phyloP scores from a whole-genome alignment of 2,113 vertebrate species.

The Calidris pygmaea region DNA sequence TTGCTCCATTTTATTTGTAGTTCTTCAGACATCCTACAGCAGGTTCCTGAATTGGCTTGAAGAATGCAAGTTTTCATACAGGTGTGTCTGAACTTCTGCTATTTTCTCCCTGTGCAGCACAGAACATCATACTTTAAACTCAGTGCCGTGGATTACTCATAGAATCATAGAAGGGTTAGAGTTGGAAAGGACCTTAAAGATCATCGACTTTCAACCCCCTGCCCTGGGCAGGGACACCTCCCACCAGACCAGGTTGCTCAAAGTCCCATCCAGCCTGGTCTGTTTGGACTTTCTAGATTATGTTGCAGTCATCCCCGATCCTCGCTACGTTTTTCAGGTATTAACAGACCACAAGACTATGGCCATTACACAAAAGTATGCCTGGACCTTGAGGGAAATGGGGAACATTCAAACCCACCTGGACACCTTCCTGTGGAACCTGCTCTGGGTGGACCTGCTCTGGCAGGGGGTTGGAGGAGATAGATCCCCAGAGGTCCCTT shows the following conservation, averaged over 20 bases:
- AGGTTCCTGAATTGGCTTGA: fast-evolving
- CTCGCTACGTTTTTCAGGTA: neutral
- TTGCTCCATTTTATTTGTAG: neutral
- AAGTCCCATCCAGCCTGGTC: neutral
- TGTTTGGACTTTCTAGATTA: neutral
- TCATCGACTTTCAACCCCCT: no score
- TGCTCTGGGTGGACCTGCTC: no score
- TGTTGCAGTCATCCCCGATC: fast-evolving
- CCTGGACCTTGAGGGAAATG: neutral
- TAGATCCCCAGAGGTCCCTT: no score
- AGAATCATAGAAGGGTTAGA: no score
- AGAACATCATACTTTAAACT: fast-evolving
- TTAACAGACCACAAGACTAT: fast-evolving
- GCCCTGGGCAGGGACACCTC: no score
- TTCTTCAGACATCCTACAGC: fast-evolving
- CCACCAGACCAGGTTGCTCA: no score
- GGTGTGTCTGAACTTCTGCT: fast-evolving
- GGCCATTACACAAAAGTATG: neutral
- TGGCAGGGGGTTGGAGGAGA: no score
- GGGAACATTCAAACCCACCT: no score
- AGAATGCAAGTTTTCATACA: fast-evolving
- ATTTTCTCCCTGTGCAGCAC: neutral
- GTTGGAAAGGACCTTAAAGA: no score
- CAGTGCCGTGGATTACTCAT: fast-evolving
- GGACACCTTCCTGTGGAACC: no score